Evolutionary conservation across 2,888 invertebrate genomes (phyloP), one percentile per base, ranked within the genome.

Genomic region (Xanthia icteritia): DNA sequence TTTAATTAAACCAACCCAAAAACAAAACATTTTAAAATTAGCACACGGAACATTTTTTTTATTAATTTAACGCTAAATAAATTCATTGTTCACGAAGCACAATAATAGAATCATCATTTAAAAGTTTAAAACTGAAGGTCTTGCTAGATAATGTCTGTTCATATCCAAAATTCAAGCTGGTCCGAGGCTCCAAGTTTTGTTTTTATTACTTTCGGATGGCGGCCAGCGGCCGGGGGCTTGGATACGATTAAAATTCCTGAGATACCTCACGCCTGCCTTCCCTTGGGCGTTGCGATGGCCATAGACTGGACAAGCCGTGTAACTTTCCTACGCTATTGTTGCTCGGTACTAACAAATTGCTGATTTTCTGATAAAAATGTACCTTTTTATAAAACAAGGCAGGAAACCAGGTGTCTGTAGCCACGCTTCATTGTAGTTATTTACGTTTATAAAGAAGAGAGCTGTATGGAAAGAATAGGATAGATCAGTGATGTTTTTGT

Each of bases 161-260:
- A 86, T 92, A 92, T 93, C 94, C 94, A 91, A 95, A 95, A 93
- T 94, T 92, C 91, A 93, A 93, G 90, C 91, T 91, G 94, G 90
- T 89, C 91, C 91, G 89, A 87, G 88, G 90, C 89, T 88, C 83
- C 82, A 84, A 90, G 90, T 92, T 93, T 93, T 93, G 93, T 93
- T 94, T 94, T 94, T 94, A 93, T 94, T 93, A 90, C 91, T 88
- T 91, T 92, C 90, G 91, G 89, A 90, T 88, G 91, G 90, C 92
- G 91, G 89, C 89, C 90, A 90, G 88, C 90, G 91, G 92, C 91
- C 93, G 89, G 92, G 90, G 94, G 93, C 93, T 94, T 94, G 94
- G 95, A 94, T 94, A 93, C 96, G 96, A 96, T 96, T 96, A 96
- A 96, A 94, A 96, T 96, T 96, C 96, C 94, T 93, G 89, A 92